Evolutionary conservation across 2,888 invertebrate genomes (phyloP), one percentile per base, ranked within the genome.

Genomic region (Gymnoscelis rufifasciata): DNA sequence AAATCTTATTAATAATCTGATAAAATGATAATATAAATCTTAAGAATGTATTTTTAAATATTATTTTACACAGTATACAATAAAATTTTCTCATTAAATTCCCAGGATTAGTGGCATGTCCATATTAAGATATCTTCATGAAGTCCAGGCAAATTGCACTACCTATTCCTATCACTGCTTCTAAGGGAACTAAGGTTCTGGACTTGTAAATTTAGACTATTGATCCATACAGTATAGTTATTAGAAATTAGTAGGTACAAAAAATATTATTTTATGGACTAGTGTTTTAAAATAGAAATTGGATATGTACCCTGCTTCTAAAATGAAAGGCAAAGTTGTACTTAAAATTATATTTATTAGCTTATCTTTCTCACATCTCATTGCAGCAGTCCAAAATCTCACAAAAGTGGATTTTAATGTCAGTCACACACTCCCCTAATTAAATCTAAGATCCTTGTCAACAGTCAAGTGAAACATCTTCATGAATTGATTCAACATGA

Each of bases 261-360:
- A 3, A 7, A 2, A 2, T 7, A 26, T n/a, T n/a, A n/a, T n/a
- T n/a, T n/a, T n/a, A n/a, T n/a, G n/a, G 26, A 26, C 26, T 7
- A 26, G 5, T 5, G 5, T 19, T 5, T 19, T 19, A 19, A 19
- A 3, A 19, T 19, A 5, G 19, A 5, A 3, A 19, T 3, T 19
- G 5, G 2, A 31, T 2, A 15, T 10, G 1, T 1, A n/a, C 3
- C 4, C 1, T 1, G 3, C 1, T n/a, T 33, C 11, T 11, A 10
- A 37, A 3, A 33, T 1, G 2, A 15, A 33, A 31, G 14, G 7
- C 15, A 33, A 15, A 1, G 14, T 33, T 60, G 48, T 79, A 78
- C 83, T 83, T 83, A 83, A 66, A 73, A 69, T 73, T 68, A 77
- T 73, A 78, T 83, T 82, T 83, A 82, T 74, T 71, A 62, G 71